Percentiles rank a stretch among this genome's conserved stretches.
phyloP scores from a whole-genome alignment of 2,113 vertebrate genomes.

The Sphaerodactylus townsendi region DNA sequence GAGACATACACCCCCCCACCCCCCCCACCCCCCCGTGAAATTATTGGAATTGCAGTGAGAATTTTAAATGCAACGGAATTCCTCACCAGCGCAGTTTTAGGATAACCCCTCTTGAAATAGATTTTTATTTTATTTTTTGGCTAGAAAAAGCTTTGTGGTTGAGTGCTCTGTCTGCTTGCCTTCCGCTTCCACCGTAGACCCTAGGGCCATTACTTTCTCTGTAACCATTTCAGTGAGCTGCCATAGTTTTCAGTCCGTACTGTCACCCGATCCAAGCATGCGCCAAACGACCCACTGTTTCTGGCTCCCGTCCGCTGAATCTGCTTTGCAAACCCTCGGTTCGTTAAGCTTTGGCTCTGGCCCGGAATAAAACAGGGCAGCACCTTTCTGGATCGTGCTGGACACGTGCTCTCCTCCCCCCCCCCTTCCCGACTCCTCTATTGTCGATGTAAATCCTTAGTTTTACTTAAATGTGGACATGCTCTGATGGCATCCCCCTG shows the following conservation, averaged over 20 bases:
- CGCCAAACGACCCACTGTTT: conserved; percentile 78
- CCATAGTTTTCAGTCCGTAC: conserved; percentile 91
- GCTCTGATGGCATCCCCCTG: conserved; percentile 74
- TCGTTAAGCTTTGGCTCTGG: conserved; percentile 78
- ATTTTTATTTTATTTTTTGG: neutral
- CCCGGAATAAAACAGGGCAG: conserved; percentile 57
- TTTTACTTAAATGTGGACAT: conserved; percentile 73
- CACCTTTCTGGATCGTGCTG: conserved; percentile 62
- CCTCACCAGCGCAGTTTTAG: conserved; percentile 43
- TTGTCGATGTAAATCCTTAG: conserved; percentile 72
- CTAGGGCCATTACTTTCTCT: conserved; percentile 83
- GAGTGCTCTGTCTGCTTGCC: conserved; percentile 80
- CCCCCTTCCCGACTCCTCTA: conserved; percentile 69
- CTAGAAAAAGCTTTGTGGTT: conserved; percentile 65
- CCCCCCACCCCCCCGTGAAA: conserved; percentile 32
- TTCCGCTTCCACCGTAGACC: conserved; percentile 76
- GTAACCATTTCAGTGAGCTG: conserved; percentile 95
- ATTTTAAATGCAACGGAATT: conserved; percentile 29
- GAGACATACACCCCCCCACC: no score
- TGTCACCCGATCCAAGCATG: conserved; percentile 92
- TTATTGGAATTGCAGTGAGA: conserved; percentile 16
- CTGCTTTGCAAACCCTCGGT: conserved; percentile 81
- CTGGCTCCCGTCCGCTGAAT: conserved; percentile 80
- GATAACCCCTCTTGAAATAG: conserved; percentile 49
- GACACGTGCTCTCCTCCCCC: conserved; percentile 76